phyloP scores from a whole-genome alignment of 2,888 invertebrate species.

The Patella caerulea region DNA sequence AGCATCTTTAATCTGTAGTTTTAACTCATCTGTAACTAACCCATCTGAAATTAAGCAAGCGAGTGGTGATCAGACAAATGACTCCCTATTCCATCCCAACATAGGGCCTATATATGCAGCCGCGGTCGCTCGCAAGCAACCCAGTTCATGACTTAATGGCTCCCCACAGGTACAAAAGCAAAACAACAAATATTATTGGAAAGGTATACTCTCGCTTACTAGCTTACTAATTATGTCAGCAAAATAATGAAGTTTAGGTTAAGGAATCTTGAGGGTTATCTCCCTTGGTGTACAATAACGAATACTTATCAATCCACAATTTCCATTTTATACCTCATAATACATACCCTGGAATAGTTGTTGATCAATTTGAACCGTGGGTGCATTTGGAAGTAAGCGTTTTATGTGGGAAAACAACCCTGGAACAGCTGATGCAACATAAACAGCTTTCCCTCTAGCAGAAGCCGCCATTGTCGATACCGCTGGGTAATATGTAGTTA shows the following conservation, averaged over 20 bases:
- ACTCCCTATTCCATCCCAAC: neutral
- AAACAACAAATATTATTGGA: no score
- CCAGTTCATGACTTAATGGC: no score
- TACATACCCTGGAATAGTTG: neutral
- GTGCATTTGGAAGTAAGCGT: neutral
- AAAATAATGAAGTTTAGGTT: no score
- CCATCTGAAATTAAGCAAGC: neutral
- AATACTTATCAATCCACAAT: no score
- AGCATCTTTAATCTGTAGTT: neutral
- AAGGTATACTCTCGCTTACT: no score
- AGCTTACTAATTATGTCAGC: no score
- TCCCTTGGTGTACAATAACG: no score
- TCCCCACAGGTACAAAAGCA: no score
- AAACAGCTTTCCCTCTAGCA: neutral
- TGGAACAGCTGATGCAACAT: neutral
- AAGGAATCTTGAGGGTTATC: no score
- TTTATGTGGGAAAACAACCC: neutral
- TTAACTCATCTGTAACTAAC: neutral
- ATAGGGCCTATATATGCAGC: neutral
- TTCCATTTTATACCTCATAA: no score
- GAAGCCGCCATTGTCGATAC: no score
- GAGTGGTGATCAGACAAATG: neutral
- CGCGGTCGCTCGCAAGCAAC: neutral
- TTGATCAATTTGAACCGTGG: neutral
- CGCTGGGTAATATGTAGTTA: no score